Base-by-base conservation (phyloP, 2,888 invertebrate genomes). In the Dynastes maya region DNA sequence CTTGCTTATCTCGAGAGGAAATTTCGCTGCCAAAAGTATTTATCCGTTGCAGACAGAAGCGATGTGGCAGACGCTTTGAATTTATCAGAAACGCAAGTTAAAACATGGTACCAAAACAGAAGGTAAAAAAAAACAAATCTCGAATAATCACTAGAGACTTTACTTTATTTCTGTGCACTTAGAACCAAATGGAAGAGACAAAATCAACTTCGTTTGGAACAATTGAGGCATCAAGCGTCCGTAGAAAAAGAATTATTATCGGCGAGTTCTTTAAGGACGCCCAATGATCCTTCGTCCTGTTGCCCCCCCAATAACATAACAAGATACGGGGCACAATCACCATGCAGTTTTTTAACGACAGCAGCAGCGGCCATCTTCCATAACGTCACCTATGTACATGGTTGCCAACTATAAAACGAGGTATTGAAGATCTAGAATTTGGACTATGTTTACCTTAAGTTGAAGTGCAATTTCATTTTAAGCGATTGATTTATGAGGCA, bases 61-160 rank as follows among this genome's bases (percentile, higher is more conserved):
- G 97, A 97, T 87, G 97, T 98, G 0, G 97, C 98, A 0, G 97
- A 97, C 85, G 94, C 96, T 0, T 91, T 98, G 32, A 96, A 94
- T 85, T 90, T 98, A 37, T 95, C 96, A 51, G 98, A 98, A 89
- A 98, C 97, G 0, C 98, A 98, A 87, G 97, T 98, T 75, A 98
- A 98, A 90, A 98, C 98, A 1, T 98, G 98, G 97, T 98, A 96
- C 85, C 96, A 96, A 89, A 96, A 96, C 86, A 91, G 96, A 88
- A 92, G 96, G 96, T 96, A 84, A 89, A 88, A 79, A 65, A 55
- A 37, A 37, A 37, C 32, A 37, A 37, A 37, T 5, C 13, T 65
- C 11, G 11, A 65, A 53, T 16, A 22, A 11, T 64, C 49, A 32
- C 3, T 11, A 6, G 27, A 45, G 16, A 16, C 37, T 76, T 9